phyloP scores from a whole-genome alignment of 2,888 invertebrate species.

The Neoaliturus tenellus region DNA sequence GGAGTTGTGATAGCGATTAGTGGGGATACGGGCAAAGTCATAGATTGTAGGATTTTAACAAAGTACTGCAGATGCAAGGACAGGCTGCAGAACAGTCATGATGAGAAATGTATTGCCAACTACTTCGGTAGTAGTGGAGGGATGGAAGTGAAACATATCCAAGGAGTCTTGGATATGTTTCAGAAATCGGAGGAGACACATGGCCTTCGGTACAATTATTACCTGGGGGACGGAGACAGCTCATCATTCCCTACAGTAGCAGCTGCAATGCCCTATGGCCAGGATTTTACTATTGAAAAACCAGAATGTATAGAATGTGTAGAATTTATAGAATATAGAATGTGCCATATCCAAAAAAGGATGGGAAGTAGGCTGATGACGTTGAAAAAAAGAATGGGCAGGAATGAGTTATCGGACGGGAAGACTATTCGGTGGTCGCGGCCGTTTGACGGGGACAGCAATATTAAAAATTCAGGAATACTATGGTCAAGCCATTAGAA shows the following conservation, averaged over 20 bases:
- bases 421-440: no score
- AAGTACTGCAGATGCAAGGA: conserved; percentile 1
- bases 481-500: no score
- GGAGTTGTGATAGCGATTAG: conserved; percentile 28
- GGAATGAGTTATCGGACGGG: no score
- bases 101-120: background rate
- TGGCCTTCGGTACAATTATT: background rate
- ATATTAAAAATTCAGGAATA: no score
- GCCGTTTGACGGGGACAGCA: no score
- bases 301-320: background rate
- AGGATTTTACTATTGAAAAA: background rate
- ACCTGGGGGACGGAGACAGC: background rate
- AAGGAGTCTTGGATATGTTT: conserved; percentile 3
- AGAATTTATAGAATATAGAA: no score
- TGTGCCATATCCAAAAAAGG: no score
- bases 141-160: background rate
- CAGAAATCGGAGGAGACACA: background rate
- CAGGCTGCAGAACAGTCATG: background rate
- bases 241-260: background rate
- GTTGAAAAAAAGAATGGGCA: no score
- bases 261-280: background rate
- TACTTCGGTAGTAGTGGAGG: conserved; percentile 1
- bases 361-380: no score
- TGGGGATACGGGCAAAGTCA: background rate
- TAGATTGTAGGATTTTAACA: background rate